Conservation (phyloP, 2,888 invertebrate genomes). For the Dimorphilus gyrociliatus region DNA sequence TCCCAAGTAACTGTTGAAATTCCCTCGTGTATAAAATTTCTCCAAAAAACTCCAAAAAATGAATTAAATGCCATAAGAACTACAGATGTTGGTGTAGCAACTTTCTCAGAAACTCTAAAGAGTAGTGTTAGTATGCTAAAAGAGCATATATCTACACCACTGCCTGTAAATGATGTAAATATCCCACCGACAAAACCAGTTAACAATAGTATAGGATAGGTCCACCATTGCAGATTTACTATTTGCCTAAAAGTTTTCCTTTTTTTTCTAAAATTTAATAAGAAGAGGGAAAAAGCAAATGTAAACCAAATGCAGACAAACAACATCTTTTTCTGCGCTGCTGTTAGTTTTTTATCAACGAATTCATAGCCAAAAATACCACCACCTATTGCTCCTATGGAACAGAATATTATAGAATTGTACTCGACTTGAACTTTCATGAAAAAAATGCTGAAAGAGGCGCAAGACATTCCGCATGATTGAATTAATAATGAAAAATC, state of each 20-base stretch:
- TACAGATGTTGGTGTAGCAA: conserved; percentile 27
- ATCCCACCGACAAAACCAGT: conserved; percentile 24
- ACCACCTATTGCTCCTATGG: conserved; percentile 21
- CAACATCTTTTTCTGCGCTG: conserved; percentile 25
- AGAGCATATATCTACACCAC: conserved; percentile 25
- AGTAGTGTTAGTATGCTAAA: conserved; percentile 13
- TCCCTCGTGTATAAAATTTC: too few relatives aligned
- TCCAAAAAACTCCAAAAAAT: too few relatives aligned
- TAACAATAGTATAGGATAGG: conserved; percentile 14
- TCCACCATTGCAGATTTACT: conserved; percentile 14
- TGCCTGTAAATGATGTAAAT: conserved; percentile 24
- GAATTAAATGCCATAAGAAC: conserved; percentile 21
- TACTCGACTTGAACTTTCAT: conserved; percentile 10
- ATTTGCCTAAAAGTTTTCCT: conserved; percentile 13
- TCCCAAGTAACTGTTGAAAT: conserved; percentile 13
- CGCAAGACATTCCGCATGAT: conserved; percentile 17
- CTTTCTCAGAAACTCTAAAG: conserved; percentile 15
- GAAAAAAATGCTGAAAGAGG: conserved; percentile 19
- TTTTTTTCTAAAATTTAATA: conserved; percentile 22
- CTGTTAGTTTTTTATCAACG: conserved; percentile 18
- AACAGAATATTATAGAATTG: conserved; percentile 4
- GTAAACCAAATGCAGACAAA: conserved; percentile 29
- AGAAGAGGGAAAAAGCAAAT: conserved; percentile 25
- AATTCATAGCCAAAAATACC: conserved; percentile 20
- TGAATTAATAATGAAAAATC: not conserved